Conservation (phyloP, 1,140 invertebrate genomes). For the Heliothis virescens region DNA sequence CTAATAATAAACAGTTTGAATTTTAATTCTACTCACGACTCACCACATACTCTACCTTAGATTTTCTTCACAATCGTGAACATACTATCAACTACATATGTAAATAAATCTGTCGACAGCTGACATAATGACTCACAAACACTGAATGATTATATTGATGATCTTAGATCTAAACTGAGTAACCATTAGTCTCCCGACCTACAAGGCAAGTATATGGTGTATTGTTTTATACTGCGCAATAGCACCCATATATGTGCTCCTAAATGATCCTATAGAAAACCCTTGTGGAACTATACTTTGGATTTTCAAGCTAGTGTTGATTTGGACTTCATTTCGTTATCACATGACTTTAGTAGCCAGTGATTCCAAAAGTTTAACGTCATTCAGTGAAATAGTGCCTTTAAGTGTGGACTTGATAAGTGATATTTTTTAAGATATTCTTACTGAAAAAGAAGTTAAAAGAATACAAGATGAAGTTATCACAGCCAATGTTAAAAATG, state of each 20-base stretch:
- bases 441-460: neutral
- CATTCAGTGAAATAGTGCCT: neutral
- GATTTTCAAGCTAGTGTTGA: conserved; percentile 5
- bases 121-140: neutral
- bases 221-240: conserved; percentile 46
- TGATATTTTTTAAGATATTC: too few relatives aligned
- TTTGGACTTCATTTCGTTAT: neutral
- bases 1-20: too few relatives aligned
- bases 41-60: too few relatives aligned
- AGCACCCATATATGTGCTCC: neutral
- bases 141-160: neutral
- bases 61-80: too few relatives aligned
- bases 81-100: neutral
- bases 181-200: conserved; percentile 19
- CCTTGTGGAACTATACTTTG: neutral
- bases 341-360: neutral
- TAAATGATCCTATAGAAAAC: conserved; percentile 46
- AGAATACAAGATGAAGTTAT: conserved; percentile 67
- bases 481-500: conserved; percentile 63
- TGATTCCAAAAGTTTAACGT: neutral
- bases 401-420: neutral
- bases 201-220: conserved; percentile 26
- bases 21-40: too few relatives aligned
- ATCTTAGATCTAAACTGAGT: neutral
- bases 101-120: neutral